A percentile compares a stretch with the other conserved stretches of the same genome.
Conservation (phyloP, 2,113 vertebrate species). For the Pogonocichla stellata region DNA sequence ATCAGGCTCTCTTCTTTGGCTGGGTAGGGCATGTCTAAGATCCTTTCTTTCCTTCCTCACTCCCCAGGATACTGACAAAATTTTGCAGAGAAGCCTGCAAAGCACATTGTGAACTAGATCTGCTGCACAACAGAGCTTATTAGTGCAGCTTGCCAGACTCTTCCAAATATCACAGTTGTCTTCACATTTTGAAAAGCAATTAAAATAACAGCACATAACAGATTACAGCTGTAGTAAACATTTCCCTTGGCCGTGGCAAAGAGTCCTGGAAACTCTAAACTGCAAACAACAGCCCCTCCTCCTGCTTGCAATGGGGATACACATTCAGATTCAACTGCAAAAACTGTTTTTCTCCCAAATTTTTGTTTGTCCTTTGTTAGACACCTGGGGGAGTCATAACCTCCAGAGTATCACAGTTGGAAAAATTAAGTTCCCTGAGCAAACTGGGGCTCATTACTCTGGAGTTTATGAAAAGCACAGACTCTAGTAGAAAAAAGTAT, state of each 20-base stretch:
- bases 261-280: not conserved
- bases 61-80: not conserved
- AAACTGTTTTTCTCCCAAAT: not conserved
- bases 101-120: not conserved
- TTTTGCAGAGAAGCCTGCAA: not conserved
- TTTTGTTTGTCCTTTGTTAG: not conserved
- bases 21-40: not conserved
- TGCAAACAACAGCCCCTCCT: constrained; percentile 56
- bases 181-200: constrained; percentile 55
- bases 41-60: not conserved
- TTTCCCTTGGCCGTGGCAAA: not conserved
- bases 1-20: not conserved
- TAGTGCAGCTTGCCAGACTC: not conserved
- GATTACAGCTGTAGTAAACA: constrained; percentile 24
- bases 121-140: not conserved
- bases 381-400: not conserved
- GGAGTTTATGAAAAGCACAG: not conserved
- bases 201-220: not conserved
- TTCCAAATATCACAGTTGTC: constrained; percentile 19
- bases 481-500: not conserved
- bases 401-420: not conserved
- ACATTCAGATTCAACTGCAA: not conserved
- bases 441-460: not conserved
- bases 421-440: not conserved
- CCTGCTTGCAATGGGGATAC: not conserved